Base-by-base conservation (phyloP, 2,113 vertebrate genomes). In the Hydropotes inermis region DNA sequence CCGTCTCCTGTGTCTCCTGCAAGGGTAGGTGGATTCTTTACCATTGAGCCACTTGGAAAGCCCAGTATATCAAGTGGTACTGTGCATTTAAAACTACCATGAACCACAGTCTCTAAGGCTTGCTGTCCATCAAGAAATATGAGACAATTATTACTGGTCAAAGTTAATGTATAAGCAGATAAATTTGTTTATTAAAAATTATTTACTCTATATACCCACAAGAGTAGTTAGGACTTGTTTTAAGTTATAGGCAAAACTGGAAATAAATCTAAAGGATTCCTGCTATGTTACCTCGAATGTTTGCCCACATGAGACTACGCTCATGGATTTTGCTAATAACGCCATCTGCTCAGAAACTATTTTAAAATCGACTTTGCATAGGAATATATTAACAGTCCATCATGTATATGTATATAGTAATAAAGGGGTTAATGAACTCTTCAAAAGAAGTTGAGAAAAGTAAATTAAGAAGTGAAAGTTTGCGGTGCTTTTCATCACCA, bases 311-410 rank as follows among this genome's bases (percentile, higher is more conserved):
- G 21, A 30, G 23, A 89, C 10, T 57, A 54, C 36, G 27, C 11
- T 19, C 50, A 33, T 57, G 14, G 30, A 67, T 52, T 96, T 67
- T 96, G 21, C 81, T 93, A 92, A 91, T 78, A 95, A 87, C 43
- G 16, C 33, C 50, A 83, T 96, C 60, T 95, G 64, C 33, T 92
- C 61, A 97, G 76, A 96, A 93, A 88, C 55, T 50, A 85, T 64
- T 90, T 94, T 57, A 93, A 88, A 92, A 88, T 86, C 21, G 67
- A 81, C 21, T 82, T 74, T 88, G 30, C 47, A 92, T 39, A 88
- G 21, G 50, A 81, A 85, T 74, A 45, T 87, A 82, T 84, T 87
- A 91, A 89, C n/a, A 55, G 61, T 11, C n/a, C 33, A 82, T 81
- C 14, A 91, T 39, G 43, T 28, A 78, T 89, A 92, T 52, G 19